Base-by-base conservation (phyloP, 30 jellyfish, hydroid and myxozoan species). In the Hydractinia symbiolongicarpus region DNA sequence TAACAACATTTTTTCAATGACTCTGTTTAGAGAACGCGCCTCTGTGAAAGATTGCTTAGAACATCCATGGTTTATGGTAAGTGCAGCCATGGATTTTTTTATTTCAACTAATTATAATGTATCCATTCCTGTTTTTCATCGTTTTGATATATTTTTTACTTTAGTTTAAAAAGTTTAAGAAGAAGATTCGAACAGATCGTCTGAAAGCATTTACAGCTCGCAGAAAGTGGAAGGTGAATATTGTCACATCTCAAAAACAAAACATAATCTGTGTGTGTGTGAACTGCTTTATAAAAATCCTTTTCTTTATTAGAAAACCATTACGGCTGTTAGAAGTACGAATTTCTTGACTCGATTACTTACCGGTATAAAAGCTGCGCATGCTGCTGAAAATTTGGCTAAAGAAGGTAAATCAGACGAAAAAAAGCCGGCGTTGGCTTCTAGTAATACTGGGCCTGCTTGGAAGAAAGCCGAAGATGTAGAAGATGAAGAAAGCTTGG, bases 321-420 rank as follows among this genome's bases (percentile, higher is more conserved):
- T 93, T 67, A 93, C 98, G 17, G 98, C 98, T 53, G 98, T 93
- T 2, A 86, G 98, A 50, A 93, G 98, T 79, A 86, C 98, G 11
- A 93, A 93, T 67, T 93, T 93, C 89, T 85, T 93, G 55, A 93
- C 96, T 55, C 96, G 98, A 68, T 88, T 93, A 54, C 96, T 93
- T 79, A 93, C 97, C 57, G 98, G 98, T 57, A 89, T 93, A n/a
- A 91, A 91, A 72, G 74, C 91, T 9, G 82, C 90, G 14, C 91
- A 81, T 81, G 89, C 95, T 20, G 82, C 81, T 57, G 90, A 86
- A 1, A 88, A 93, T n/a, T 76, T 94, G 4, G 54, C 93, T 7
- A 49, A 82, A 16, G 61, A 15, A 13, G 91, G 76, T 67, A 66
- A 75, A 44, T 66, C 15, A n/a, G 90, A 86, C 66, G 98, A 81